Base-by-base conservation (phyloP, 2,888 invertebrate genomes). In the Hypsopygia costalis region DNA sequence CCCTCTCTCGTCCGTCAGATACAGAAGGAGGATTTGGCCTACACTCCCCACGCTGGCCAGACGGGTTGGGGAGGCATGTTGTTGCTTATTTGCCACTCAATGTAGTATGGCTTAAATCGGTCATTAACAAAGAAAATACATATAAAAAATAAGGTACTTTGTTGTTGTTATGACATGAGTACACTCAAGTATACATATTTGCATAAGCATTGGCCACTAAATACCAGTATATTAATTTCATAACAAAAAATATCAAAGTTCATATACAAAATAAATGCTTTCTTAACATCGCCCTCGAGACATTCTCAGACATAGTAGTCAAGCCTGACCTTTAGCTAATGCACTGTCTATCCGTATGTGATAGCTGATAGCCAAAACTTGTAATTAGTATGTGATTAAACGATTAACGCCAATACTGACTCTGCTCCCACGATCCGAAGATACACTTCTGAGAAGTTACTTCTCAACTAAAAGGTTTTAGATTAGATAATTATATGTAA, bases 401-500 rank as follows among this genome's bases (percentile, higher is more conserved):
- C 69, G 73, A 77, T 75, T 39, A 39, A 28, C 39, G 39, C 39
- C 39, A 75, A 60, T 55, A 50, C 25, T 43, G 62, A 4, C 58
- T 55, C 62, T 51, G 66, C 70, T 82, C 82, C 74, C 82, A 82
- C 80, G 80, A 69, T 68, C 63, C 54, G 48, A 52, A 55, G 66
- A 66, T 72, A 69, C 58, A 63, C 64, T 86, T 86, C 88, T 87
- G 61, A 80, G 83, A 87, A 87, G 71, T 78, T 66, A 77, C 73
- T 76, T 60, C 65, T 70, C 60, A 65, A 58, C 69, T 88, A 88
- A 88, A 87, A 88, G 87, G 86, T 88, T 88, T 86, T 82, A 67
- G 87, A 87, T 83, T 82, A 76, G 80, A 81, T 87, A 87, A 88
- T 88, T 87, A 87, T 70, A 81, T 58, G 77, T 76, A 78, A 76